Base-by-base conservation (phyloP, 2,113 vertebrate species). In the Crotalus helleri region DNA sequence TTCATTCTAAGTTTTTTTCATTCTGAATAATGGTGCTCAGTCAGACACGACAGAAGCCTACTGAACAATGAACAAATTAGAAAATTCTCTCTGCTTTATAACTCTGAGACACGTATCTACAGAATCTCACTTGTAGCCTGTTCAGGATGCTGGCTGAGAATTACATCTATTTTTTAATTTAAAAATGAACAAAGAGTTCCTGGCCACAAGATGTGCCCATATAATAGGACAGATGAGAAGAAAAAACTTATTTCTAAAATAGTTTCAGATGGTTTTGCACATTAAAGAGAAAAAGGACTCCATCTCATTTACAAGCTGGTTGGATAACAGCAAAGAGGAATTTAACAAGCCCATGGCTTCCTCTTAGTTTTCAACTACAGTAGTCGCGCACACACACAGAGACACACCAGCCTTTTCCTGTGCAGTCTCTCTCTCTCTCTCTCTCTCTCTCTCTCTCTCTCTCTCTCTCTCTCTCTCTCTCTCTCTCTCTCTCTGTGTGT, bases 341-440 rank as follows among this genome's bases (percentile, higher is more conserved):
- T 61, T 57, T 1, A 59, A 55, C n/a, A 24, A 85, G 53, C 46
- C 46, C 3, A 21, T 1, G 1, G n/a, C 19, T 90, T 85, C 69
- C 74, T 54, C 46, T 29, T 29, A 2, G 10, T 33, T 24, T 9
- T 17, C 7, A 33, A 58, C 53, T 39, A 39, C 69, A 81, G 69
- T 33, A 3, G 24, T 44, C 21, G 1, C 44, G 26, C 15, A 33
- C 59, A 55, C 44, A 11, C 49, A 51, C 1, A 90, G 46, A 46
- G 24, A 94, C 74, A 3, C 57, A 0, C 89, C 93, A 0, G 54
- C 58, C 94, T 96, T 95, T 96, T 97, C 96, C 96, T 97, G 96
- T 96, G 55, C 19, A 88, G 69, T 23, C 19, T 86, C 59, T 95
- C 94, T 91, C 92, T 91, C 92, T 92, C 0, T 3, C 23, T 10